Percentiles rank a stretch among this genome's conserved stretches.
Evolutionary conservation across 2,113 vertebrate species (phyloP).

Genomic region (Puntigrus tetrazona): DNA sequence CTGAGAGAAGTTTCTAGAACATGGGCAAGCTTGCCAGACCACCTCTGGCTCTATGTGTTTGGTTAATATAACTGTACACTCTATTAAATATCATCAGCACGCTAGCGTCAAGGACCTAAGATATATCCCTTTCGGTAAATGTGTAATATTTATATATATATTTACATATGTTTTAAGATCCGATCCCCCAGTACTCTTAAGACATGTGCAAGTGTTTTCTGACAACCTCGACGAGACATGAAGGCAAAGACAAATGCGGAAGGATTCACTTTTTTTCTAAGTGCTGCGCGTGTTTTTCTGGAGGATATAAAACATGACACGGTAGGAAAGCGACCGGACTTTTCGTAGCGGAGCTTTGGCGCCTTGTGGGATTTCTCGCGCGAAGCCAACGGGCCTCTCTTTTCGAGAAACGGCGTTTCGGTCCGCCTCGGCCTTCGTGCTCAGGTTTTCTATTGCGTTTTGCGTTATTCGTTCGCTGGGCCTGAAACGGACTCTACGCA

Average conservation of each 20-base stretch:
- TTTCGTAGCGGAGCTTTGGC: background rate
- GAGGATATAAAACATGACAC: slow-evolving; percentile 71
- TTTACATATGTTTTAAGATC: slow-evolving; percentile 75
- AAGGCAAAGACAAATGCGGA: slow-evolving; percentile 76
- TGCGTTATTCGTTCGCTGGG: background rate
- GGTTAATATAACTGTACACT: slow-evolving; percentile 81
- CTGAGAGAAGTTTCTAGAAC: slow-evolving; percentile 81
- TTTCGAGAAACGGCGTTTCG: background rate
- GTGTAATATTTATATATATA: slow-evolving; percentile 77
- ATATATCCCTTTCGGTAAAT: slow-evolving; percentile 73
- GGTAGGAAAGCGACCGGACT: slow-evolving; percentile 71
- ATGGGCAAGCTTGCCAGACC: slow-evolving; percentile 76
- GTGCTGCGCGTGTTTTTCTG: slow-evolving; percentile 78
- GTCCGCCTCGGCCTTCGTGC: background rate
- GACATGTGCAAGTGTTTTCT: slow-evolving; percentile 82
- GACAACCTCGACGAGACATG: slow-evolving; percentile 77
- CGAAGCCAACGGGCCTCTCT: background rate
- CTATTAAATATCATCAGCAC: slow-evolving; percentile 79
- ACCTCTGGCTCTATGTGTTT: slow-evolving; percentile 76
- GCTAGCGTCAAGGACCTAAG: slow-evolving; percentile 76
- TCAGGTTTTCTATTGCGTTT: background rate
- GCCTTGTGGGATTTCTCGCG: background rate
- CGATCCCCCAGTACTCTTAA: slow-evolving; percentile 77
- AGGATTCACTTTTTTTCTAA: slow-evolving; percentile 75
- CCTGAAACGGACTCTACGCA: background rate